phyloP scores from a whole-genome alignment of 1,140 invertebrate species.

The Lamellibrachia luymesi region DNA sequence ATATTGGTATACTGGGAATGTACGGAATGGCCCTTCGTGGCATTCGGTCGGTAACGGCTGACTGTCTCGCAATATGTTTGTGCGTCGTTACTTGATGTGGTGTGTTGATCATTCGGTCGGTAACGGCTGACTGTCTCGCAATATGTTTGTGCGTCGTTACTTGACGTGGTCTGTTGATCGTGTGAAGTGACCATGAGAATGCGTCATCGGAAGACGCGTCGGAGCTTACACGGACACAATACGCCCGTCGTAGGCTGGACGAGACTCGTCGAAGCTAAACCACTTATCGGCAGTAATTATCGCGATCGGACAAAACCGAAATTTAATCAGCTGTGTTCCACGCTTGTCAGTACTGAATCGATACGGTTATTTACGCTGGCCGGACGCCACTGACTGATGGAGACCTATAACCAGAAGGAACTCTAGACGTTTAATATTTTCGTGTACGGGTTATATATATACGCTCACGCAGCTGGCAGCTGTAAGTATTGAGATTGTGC shows the following conservation, averaged over 20 bases:
- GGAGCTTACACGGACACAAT: not conserved
- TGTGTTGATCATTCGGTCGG: no score
- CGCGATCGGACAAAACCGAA: not conserved
- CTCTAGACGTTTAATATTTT: slow-evolving; percentile 9
- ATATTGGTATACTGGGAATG: no score
- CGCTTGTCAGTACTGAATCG: not conserved
- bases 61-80: no score
- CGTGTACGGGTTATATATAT: not conserved
- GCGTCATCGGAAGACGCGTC: not conserved
- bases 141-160: not conserved
- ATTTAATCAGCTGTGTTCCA: slow-evolving; percentile 6
- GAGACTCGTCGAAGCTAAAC: not conserved
- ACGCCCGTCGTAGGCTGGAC: not conserved
- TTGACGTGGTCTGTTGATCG: not conserved
- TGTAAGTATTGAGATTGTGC: not conserved
- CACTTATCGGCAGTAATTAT: slow-evolving; percentile 2
- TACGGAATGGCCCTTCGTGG: no score
- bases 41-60: no score
- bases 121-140: no score
- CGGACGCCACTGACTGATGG: not conserved
- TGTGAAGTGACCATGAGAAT: not conserved
- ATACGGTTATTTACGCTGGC: not conserved
- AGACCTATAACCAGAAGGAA: not conserved
- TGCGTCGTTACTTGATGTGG: no score
- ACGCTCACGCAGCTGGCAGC: not conserved